Conservation (phyloP, 2,888 invertebrate species). For the Rhagophthalmus giganteus region DNA sequence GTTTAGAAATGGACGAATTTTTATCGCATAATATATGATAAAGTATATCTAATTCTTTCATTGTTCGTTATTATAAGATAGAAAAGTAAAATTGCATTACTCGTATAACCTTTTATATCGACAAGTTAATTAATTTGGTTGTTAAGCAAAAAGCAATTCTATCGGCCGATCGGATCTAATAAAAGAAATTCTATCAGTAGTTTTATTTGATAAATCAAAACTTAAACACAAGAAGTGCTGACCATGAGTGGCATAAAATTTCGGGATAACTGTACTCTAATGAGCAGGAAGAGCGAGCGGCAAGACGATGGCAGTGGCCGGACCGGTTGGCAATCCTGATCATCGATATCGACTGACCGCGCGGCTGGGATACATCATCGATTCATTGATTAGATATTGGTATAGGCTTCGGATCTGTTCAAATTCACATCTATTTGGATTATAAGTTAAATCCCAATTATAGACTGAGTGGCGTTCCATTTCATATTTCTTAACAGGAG, state of each 20-base stretch:
- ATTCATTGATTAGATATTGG: constrained; percentile 55
- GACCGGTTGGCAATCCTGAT: constrained; percentile 49
- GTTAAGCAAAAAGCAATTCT: neutral
- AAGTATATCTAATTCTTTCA: too few relatives aligned
- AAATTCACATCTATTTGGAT: constrained; percentile 9
- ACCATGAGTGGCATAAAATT: constrained; percentile 36
- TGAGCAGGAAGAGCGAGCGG: constrained; percentile 34
- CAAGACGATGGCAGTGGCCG: constrained; percentile 41
- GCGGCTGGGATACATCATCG: constrained; percentile 52
- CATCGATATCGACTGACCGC: constrained; percentile 48
- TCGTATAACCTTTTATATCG: too few relatives aligned
- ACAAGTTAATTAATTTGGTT: neutral
- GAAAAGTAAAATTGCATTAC: too few relatives aligned
- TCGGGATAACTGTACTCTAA: constrained; percentile 42
- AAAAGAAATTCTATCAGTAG: constrained; percentile 12
- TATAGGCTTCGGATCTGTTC: constrained; percentile 46
- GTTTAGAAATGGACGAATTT: too few relatives aligned
- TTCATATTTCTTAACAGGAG: neutral
- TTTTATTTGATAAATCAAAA: constrained; percentile 22
- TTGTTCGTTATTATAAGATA: too few relatives aligned
- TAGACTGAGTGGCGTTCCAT: neutral
- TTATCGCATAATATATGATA: too few relatives aligned
- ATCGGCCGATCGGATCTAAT: constrained; percentile 6
- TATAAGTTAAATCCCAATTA: constrained; percentile 12
- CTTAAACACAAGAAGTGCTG: constrained; percentile 23